phyloP scores from a whole-genome alignment of 2,888 invertebrate genomes.

The Graphium colonna region DNA sequence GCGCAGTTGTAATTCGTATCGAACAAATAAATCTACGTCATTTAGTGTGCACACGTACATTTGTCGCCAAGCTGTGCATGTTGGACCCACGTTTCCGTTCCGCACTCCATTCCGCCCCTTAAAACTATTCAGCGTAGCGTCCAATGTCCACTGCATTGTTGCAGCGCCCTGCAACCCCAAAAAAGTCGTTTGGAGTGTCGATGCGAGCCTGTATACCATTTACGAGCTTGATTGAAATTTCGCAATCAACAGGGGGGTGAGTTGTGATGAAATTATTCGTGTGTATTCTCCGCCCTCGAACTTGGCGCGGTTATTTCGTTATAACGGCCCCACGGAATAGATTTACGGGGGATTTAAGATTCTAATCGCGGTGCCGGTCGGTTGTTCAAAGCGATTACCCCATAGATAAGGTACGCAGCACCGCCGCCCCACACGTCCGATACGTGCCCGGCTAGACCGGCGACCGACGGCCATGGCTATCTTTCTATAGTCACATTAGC shows the following conservation, averaged over 20 bases:
- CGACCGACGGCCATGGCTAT: constrained; percentile 4
- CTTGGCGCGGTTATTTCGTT: constrained; percentile 63
- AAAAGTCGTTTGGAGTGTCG: constrained; percentile 74
- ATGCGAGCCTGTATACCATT: constrained; percentile 74
- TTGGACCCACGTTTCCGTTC: constrained; percentile 31
- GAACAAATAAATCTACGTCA: constrained; percentile 75
- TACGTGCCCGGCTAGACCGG: constrained; percentile 30
- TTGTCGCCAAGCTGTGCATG: constrained; percentile 51
- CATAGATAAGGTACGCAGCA: constrained; percentile 64
- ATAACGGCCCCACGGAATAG: constrained; percentile 66
- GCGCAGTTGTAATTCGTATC: constrained; percentile 68
- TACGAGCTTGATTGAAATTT: constrained; percentile 79
- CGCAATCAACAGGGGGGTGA: constrained; percentile 75
- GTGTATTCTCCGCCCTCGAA: constrained; percentile 69
- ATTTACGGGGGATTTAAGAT: constrained; percentile 77
- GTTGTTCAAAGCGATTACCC: constrained; percentile 77
- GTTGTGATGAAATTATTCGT: constrained; percentile 75
- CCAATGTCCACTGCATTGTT: constrained; percentile 33
- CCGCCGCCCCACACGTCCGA: constrained; percentile 62
- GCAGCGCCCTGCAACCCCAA: constrained; percentile 57
- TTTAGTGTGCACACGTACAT: constrained; percentile 50
- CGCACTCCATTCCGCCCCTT: constrained; percentile 38
- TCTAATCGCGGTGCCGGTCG: constrained; percentile 70
- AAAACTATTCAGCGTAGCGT: constrained; percentile 37
- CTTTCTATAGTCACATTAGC: constrained; percentile 11